Evolutionary conservation across 2,113 vertebrate genomes (phyloP), one percentile per base, ranked within the genome.

Genomic region (Prionailurus viverrinus): DNA sequence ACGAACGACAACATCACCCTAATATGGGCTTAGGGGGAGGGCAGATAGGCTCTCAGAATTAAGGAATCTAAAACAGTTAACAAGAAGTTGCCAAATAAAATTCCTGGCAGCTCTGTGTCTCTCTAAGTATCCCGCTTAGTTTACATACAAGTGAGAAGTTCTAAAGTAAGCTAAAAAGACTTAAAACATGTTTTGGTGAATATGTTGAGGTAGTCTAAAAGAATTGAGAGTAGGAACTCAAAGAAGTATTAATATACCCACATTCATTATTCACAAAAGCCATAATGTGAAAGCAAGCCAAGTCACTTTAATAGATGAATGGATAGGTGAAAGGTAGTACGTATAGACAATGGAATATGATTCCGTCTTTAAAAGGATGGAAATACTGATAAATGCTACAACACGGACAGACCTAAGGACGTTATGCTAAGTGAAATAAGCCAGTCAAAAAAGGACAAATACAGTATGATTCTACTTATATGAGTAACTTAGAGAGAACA

Each of bases 81-180:
- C 18, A 13, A 78, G 81, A 39, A 13, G 9, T 3, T 55, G 63
- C 7, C 74, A 95, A 89, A 93, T 58, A 91, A 87, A 93, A 84
- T 80, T 74, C 25, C 86, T 86, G 81, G 74, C 25, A 96, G 93
- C 63, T 88, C 55, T 71, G 9, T 55, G 33, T 71, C 45, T 95
- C 90, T 91, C 63, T 71, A 69, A 90, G 55, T 27, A 86, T 33
- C 39, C 31, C 16, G 51, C 41, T 92, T 79, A 71, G 39, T 93
- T 91, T 76, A 89, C 31, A 82, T 13, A 41, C 21, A 83, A 92
- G 33, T 16, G 58, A 94, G 41, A 83, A 83, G 7, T 39, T 80
- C 23, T 95, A 51, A 92, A 39, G 16, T 69, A 73, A 78, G 58
- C 39, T 21, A 55, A 19, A 74, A 73, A 95, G 85, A 82, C 39